Base-by-base conservation (phyloP, 1,140 invertebrate genomes). In the Conus betulinus region DNA sequence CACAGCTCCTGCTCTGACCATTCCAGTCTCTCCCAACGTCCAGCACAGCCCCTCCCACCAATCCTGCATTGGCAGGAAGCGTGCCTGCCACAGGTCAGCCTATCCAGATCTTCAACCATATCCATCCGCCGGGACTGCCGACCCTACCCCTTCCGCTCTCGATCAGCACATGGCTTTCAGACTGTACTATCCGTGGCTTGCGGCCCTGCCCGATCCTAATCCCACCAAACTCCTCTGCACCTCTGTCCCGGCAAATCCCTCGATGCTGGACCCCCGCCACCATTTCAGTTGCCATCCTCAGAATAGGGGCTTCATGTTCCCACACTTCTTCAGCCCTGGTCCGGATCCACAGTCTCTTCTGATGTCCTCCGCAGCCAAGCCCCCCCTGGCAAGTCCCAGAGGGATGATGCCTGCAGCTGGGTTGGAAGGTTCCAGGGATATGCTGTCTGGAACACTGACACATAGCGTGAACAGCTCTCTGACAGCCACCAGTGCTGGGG, bases 81-180 rank as follows among this genome's bases (percentile, higher is more conserved):
- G 81, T 52, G 5, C 39, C 84, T 23, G 23, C 79, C 63, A 25
- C 60, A 74, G 67, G 84, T 82, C 90, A 88, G 79, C 87, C 84
- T 15, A 89, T 88, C 52, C 91, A 88, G 87, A 89, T 89, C 39
- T 89, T 89, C 60, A 88, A 90, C 82, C 91, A 87, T 74, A 90
- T 90, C 27, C 88, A 92, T 71, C 82, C 84, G 20, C 91, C 91
- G 52, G 85, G 88, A 10, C 51, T 90, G 20, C 85, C 89, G 15
- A 83, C 87, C 25, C 57, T 90, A 7, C 85, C 89, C 17, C 78
- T 88, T 39, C 60, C 89, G 17, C 52, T 89, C 6, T 89, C 6
- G 89, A 91, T 55, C 82, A 84, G 57, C 84, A 90, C 87, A 53
- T 85, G 27, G 89, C 90, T n/a, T 84, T 90, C 39, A 74, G 79